Evolutionary conservation across 2,888 invertebrate species (phyloP), one percentile per base, ranked within the genome.

Genomic region (Sminthurinus aureus): DNA sequence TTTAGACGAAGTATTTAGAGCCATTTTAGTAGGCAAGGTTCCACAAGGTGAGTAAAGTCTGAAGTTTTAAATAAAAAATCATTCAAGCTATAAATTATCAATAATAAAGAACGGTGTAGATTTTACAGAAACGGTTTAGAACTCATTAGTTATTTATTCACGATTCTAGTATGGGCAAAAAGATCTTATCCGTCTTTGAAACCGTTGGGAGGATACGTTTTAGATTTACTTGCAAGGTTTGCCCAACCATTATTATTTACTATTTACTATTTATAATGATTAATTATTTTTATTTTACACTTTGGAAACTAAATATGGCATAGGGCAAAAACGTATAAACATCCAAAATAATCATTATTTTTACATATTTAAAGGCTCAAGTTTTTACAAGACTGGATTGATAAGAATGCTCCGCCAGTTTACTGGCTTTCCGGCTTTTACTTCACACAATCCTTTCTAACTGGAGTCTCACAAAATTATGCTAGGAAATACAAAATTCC

Each of bases 351-450:
- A 38, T 38, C 9, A 64, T 22, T 18, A n/a, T 69, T 24, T 81
- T 51, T 38, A 2, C 4, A n/a, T 12, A 8, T 52, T 64, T 15
- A 38, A 64, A 83, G 83, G 73, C 51, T 83, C 20, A 73, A 76
- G 20, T 85, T 85, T 73, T 89, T 90, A 76, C 89, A 95, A 94
- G 92, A 93, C 89, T 98, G 98, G 98, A 95, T 93, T 89, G 93
- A 94, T 22, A 89, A 93, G 81, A 96, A 96, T 0, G 94, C 96
- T 2, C 98, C 98, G 0, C 87, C 91, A 0, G 93, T 94, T 69
- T 98, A 95, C 91, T 98, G 98, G 98, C 90, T 98, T 69, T 95
- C 98, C 0, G 98, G 97, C 0, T 98, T 98, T 91, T 98, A 94
- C 91, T 98, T 98, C 90, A 97, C 98, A 0, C 98, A 98, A 91